Evolutionary conservation across 1,140 invertebrate species (phyloP).

Genomic region (Polypedilum pembai): DNA sequence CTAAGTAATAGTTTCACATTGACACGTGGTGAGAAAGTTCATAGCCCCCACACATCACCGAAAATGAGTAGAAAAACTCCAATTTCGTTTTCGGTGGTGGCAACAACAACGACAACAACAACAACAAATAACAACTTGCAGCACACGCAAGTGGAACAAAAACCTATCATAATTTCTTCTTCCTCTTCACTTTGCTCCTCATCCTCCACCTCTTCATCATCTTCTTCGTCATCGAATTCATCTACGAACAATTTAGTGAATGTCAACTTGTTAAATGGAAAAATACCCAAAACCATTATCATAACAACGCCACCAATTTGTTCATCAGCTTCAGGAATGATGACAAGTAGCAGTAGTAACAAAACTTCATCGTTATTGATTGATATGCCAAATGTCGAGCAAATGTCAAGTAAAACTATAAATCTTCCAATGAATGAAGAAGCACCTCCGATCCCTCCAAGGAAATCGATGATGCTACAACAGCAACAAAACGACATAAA

Average conservation of each 20-base stretch:
- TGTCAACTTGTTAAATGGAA: constrained; percentile 32
- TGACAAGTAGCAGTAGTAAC: not conserved
- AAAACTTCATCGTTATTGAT: constrained; percentile 31
- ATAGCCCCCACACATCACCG: constrained; percentile 42
- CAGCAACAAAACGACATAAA: constrained; percentile 35
- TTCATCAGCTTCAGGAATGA: not conserved
- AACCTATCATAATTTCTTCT: constrained; percentile 37
- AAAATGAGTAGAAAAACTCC: constrained; percentile 40
- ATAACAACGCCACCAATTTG: not conserved
- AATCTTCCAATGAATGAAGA: constrained; percentile 9
- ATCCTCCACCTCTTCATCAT: not conserved
- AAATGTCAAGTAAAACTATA: not conserved
- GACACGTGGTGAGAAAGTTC: constrained; percentile 37
- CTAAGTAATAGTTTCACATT: constrained; percentile 41
- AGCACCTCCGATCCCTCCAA: constrained; percentile 50
- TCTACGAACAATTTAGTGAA: constrained; percentile 36
- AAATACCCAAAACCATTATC: constrained; percentile 36
- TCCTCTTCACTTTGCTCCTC: not conserved
- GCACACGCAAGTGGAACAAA: constrained; percentile 36
- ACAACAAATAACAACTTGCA: constrained; percentile 30
- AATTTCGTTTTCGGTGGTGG: constrained; percentile 30
- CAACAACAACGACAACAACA: constrained; percentile 28
- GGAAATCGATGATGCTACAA: constrained; percentile 51
- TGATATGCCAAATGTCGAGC: not conserved
- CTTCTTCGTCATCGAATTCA: not conserved